Conservation (phyloP, 2,888 invertebrate genomes). For the Rhodophaea formosa region DNA sequence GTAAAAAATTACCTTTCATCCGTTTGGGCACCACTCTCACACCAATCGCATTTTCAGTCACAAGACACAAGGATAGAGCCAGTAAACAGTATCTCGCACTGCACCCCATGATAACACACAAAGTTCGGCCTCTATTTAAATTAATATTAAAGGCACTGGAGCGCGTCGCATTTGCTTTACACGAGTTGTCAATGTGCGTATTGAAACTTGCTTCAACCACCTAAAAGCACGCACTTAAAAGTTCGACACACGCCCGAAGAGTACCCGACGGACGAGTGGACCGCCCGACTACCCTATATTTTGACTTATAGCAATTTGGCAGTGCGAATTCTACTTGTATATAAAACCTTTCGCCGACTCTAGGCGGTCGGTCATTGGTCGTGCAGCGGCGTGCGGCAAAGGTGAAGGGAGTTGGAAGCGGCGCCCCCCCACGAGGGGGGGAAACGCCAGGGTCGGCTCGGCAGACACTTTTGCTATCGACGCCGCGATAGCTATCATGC, state of each 20-base stretch:
- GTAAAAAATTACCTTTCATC: conserved; percentile 75
- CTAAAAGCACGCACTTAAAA: conserved; percentile 46
- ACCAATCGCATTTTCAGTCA: conserved; percentile 76
- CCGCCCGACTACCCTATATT: conserved; percentile 83
- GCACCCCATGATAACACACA: conserved; percentile 73
- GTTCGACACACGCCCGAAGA: conserved; percentile 44
- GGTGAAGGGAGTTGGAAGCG: conserved; percentile 73
- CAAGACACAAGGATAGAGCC: conserved; percentile 76
- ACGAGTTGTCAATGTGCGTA: conserved; percentile 36
- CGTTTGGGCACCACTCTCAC: conserved; percentile 80
- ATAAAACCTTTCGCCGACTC: conserved; percentile 84
- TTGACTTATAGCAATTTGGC: conserved; percentile 82
- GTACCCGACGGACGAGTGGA: conserved; percentile 62
- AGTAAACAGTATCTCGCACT: conserved; percentile 76
- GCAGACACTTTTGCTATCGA: conserved; percentile 77
- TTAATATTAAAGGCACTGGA: conserved; percentile 47
- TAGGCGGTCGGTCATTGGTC: conserved; percentile 75
- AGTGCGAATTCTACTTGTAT: conserved; percentile 82
- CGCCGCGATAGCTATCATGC: conserved; percentile 59
- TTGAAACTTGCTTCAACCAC: conserved; percentile 37
- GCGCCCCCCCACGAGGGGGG: conserved; percentile 54
- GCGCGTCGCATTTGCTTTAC: conserved; percentile 60
- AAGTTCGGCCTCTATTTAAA: conserved; percentile 32
- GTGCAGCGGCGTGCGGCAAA: conserved; percentile 62
- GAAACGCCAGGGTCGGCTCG: conserved; percentile 68